Percentiles rank a stretch among this genome's conserved stretches.
phyloP scores from a whole-genome alignment of 1,140 invertebrate genomes.

The Meloidogyne exigua region DNA sequence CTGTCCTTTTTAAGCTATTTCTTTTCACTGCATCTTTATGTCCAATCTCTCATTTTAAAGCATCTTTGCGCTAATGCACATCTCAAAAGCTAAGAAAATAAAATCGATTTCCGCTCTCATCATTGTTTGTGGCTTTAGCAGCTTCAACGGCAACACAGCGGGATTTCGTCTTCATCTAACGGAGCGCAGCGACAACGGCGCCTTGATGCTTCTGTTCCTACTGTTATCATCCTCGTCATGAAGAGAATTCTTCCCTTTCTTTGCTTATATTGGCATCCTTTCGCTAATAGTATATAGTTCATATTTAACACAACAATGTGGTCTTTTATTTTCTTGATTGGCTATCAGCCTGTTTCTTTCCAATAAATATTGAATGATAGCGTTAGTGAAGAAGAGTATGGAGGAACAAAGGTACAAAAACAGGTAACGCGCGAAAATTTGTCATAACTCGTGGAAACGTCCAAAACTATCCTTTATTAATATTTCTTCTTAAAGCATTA shows the following conservation, averaged over 20 bases:
- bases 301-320: background rate
- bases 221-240: constrained; percentile 1
- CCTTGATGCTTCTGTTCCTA: background rate
- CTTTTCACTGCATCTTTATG: background rate
- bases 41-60: constrained; percentile 1
- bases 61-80: background rate
- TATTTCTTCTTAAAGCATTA: background rate
- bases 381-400: background rate
- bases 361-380: background rate
- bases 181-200: constrained; percentile 5
- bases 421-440: background rate
- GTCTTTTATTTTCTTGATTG: background rate
- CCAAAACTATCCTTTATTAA: background rate
- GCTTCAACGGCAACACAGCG: background rate
- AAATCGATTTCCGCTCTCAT: constrained; percentile 32
- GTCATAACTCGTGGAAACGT: background rate
- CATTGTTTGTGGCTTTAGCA: constrained; percentile 19
- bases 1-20: background rate
- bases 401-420: background rate
- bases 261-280: constrained; percentile 4
- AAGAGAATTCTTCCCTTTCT: background rate
- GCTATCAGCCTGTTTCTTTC: constrained; percentile 4
- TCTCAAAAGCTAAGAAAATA: background rate
- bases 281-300: constrained; percentile 1
- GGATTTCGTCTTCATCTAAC: constrained; percentile 26